These are phyloP conservation scores for Drosophila teissieri DNA, from an alignment of 1,140 invertebrate species.

Conservation along the genomic window DNA sequence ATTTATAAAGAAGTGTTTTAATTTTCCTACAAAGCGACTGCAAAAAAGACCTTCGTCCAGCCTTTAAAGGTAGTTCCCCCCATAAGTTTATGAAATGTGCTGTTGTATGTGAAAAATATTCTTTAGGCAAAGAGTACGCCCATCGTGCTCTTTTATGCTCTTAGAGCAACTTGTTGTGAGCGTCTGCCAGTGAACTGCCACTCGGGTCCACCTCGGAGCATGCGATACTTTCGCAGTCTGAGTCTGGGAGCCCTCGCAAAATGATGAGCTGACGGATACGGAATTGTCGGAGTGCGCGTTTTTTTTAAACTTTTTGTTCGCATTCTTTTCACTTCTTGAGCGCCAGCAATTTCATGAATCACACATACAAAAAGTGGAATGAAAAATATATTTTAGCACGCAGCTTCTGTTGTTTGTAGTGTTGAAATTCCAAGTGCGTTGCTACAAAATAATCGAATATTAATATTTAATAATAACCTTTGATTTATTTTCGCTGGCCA, in stretches of 20 bases:
- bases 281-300: slow-evolving; percentile 47
- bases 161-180: slow-evolving; percentile 65
- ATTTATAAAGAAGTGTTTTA: too few species aligned
- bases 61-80: too few species aligned
- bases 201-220: not conserved
- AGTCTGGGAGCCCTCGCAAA: slow-evolving; percentile 65
- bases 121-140: too few species aligned
- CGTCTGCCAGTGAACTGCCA: slow-evolving; percentile 15
- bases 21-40: too few species aligned
- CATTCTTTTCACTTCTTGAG: slow-evolving; percentile 55
- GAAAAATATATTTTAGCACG: slow-evolving; percentile 33
- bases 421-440: slow-evolving; percentile 15
- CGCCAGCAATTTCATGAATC: slow-evolving; percentile 53
- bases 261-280: slow-evolving; percentile 69
- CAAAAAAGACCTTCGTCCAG: too few species aligned
- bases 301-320: slow-evolving; percentile 24
- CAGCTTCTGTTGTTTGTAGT: slow-evolving; percentile 47
- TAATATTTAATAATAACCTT: slow-evolving; percentile 48
- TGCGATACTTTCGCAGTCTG: slow-evolving; percentile 16
- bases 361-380: slow-evolving; percentile 27
- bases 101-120: too few species aligned
- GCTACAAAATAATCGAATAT: slow-evolving; percentile 20
- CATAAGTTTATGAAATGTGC: too few species aligned
- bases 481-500: slow-evolving; percentile 17
- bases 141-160: slow-evolving; percentile 5